Conservation (phyloP, 2,888 invertebrate species). For the Hedychridium roseum region DNA sequence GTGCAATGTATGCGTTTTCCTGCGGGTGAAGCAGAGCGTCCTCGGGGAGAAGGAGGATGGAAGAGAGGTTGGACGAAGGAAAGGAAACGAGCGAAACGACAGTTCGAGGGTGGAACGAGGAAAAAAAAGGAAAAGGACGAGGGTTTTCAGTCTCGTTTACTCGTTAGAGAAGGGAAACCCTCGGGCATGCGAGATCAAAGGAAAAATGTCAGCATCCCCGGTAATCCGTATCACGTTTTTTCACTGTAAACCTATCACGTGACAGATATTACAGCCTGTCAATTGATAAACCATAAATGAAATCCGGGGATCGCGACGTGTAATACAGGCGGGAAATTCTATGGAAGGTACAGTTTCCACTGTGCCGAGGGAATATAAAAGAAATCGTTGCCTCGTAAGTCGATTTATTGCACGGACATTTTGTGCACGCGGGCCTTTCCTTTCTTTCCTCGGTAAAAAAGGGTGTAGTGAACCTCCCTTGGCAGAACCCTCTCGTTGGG, state of each 20-base stretch:
- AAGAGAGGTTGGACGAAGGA: no score
- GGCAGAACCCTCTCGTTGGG: conserved; percentile 26
- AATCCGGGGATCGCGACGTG: no score
- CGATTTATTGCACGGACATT: conserved; percentile 16
- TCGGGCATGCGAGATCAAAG: conserved; percentile 50
- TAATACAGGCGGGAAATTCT: no score
- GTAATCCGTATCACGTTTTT: conserved; percentile 53
- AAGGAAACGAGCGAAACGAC: no score
- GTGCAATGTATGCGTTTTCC: conserved; percentile 16
- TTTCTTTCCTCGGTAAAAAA: neutral
- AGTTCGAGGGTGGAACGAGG: neutral
- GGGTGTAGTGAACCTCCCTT: conserved; percentile 5
- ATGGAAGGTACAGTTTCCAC: no score
- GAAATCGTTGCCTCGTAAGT: conserved; percentile 15
- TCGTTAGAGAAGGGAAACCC: conserved; percentile 40
- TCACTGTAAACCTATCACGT: no score
- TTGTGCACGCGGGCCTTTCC: no score
- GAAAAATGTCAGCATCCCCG: conserved; percentile 40
- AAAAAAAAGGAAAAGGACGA: conserved; percentile 13
- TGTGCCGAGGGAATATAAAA: no score
- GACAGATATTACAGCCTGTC: no score
- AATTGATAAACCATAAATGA: neutral
- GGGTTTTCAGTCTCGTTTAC: no score
- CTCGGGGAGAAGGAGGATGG: conserved; percentile 16
- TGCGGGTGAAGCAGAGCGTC: conserved; percentile 4